A percentile compares a stretch with the other conserved stretches of the same genome.
These are phyloP conservation scores for Rhagologus leucostigma DNA, from an alignment of 2,113 vertebrate genomes.

Conservation along the genomic window DNA sequence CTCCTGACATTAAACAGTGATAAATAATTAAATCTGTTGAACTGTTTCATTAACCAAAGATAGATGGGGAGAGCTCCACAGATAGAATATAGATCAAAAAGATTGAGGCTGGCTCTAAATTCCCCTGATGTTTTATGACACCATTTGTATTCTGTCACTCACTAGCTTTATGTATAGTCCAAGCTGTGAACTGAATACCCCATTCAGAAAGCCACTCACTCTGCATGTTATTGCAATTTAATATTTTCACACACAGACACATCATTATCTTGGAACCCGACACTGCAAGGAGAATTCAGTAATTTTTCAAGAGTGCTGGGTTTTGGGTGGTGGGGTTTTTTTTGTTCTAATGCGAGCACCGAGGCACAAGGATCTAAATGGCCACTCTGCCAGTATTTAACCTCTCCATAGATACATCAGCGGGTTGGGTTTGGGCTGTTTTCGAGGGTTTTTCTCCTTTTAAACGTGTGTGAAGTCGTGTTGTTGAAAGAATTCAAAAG, in stretches of 20 bases:
- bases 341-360: conserved; percentile 7
- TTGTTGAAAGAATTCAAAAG: background rate
- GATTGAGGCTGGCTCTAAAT: conserved; percentile 17
- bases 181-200: conserved; percentile 85
- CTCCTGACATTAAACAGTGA: conserved; percentile 48
- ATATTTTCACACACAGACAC: conserved; percentile 98
- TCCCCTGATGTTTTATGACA: conserved; percentile 68
- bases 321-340: background rate
- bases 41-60: conserved; percentile 47
- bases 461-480: background rate
- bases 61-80: background rate
- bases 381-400: background rate
- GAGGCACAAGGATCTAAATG: conserved; percentile 50
- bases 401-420: background rate
- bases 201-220: conserved; percentile 85
- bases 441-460: background rate
- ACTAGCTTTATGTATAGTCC: conserved; percentile 74
- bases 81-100: conserved; percentile 34
- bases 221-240: conserved; percentile 97
- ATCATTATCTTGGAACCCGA: conserved; percentile 92
- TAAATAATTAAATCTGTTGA: conserved; percentile 61
- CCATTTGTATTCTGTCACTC: conserved; percentile 96
- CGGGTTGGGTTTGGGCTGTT: background rate
- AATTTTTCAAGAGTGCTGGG: conserved; percentile 72
- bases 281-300: conserved; percentile 82